Conservation (phyloP, 2,888 invertebrate genomes). For the Platycnemis pennipes region DNA sequence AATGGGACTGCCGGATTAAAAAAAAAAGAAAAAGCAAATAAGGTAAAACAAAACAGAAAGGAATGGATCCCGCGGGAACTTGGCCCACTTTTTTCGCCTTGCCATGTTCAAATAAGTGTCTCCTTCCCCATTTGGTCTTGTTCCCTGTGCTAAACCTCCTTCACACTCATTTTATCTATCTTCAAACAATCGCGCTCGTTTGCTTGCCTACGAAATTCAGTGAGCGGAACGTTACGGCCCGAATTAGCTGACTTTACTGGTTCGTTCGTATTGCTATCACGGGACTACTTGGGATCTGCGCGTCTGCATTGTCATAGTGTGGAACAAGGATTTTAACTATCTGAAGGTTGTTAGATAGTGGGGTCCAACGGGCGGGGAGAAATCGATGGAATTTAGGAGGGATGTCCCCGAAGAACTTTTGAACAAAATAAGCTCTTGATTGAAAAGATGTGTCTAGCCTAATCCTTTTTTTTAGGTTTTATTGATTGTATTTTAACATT, state of each 20-base stretch:
- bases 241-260: conserved; percentile 45
- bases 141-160: too few species aligned
- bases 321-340: not conserved
- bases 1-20: conserved; percentile 9
- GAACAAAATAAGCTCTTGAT: too few species aligned
- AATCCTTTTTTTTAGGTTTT: too few species aligned
- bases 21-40: not conserved
- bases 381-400: too few species aligned
- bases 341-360: not conserved
- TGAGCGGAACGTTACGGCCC: too few species aligned
- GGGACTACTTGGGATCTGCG: not conserved
- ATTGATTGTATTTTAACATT: too few species aligned
- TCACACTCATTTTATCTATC: too few species aligned
- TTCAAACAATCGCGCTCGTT: not conserved
- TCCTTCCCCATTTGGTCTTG: too few species aligned
- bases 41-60: not conserved
- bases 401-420: too few species aligned
- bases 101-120: not conserved
- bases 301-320: not conserved
- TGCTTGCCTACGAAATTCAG: not conserved
- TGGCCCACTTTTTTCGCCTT: conserved; percentile 25
- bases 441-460: too few species aligned
- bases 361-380: too few species aligned
- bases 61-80: conserved; percentile 37
- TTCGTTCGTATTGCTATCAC: not conserved